These are phyloP conservation scores for Sus scrofa DNA, from an alignment of 2,113 vertebrate species.

Conservation along the genomic window T2T-Sscrofa CM000819.6:140660501-140661000, in stretches of 20 bases:
- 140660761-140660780: neutral
- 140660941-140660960: neutral
- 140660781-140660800: neutral
- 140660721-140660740: neutral
- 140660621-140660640: neutral
- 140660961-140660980: neutral
- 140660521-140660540: neutral
- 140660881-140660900: neutral
- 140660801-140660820: neutral
- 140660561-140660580: neutral
- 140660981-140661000: neutral
- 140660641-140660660: neutral
- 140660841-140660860: neutral
- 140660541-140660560: neutral
- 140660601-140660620: neutral
- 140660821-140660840: neutral
- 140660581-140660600: neutral
- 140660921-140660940: neutral
- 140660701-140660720: neutral
- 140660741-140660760: neutral
- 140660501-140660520: neutral
- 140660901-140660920: neutral
- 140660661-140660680: neutral
- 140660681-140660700: neutral
- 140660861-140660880: neutral